Evolutionary conservation across 2,888 invertebrate species (phyloP), one percentile per base, ranked within the genome.

Genomic region (Clivina fossor): DNA sequence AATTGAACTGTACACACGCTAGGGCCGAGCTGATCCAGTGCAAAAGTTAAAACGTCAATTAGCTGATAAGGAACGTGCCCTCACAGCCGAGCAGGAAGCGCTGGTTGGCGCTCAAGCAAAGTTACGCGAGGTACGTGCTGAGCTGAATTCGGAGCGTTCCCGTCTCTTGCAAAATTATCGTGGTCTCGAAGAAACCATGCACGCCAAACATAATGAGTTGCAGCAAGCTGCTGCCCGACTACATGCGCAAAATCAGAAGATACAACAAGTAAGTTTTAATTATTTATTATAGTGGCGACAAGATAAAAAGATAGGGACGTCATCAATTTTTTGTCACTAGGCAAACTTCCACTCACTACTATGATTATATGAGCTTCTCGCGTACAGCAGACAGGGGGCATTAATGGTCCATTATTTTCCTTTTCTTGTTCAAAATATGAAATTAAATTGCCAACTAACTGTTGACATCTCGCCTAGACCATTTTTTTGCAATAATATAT

Each of bases 11-110:
- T 35, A 33, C 47, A 33, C 47, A 33, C 22, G 65, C 18, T 68
- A 86, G 83, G 88, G 88, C 33, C 85, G 87, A 46, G 84, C 88
- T 43, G 93, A 94, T 71, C 90, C 92, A 1, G 82, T 92, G 60
- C 87, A 89, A 63, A 88, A 90, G 67, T 70, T 94, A 63, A 91
- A 90, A 72, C 93, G 90, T 64, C 93, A 94, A 71, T 75, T 95
- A 20, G 88, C 89, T 16, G 93, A 94, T 62, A 91, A 90, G 67
- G 93, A 92, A 64, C 88, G 88, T 64, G 81, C 84, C 1, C 72
- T 91, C 3, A 72, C 79, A 2, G 89, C 89, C 60, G 88, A 90
- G 67, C 82, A 86, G 61, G 86, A 89, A 65, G 84, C 88, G 0
- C 83, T 87, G 1, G 79, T 82, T 64, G 86, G 87, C 3, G 80